Conservation (phyloP, 2,797 vertebrate genomes). For the Carcharodon carcharias region DNA sequence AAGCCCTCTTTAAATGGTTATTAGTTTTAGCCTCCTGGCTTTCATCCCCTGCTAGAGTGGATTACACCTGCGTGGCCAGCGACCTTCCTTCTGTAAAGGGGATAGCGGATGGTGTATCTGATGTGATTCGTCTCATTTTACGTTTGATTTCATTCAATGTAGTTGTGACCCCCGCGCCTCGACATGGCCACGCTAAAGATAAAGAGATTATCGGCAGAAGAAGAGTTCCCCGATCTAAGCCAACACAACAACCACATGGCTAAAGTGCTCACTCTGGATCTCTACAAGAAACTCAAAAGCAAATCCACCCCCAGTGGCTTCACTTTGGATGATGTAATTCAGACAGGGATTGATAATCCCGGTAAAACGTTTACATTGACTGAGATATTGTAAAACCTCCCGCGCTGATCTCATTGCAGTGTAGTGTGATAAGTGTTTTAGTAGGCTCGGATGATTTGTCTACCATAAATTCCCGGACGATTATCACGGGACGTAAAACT, state of each 20-base stretch:
- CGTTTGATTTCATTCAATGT: slow-evolving; percentile 57
- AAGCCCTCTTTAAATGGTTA: background rate
- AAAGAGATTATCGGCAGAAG: slow-evolving; percentile 58
- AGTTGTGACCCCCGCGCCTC: slow-evolving; percentile 40
- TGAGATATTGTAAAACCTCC: background rate
- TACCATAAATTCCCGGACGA: background rate
- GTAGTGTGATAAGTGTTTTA: background rate
- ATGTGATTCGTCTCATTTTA: slow-evolving; percentile 51
- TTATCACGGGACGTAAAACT: background rate
- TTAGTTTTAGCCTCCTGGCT: background rate
- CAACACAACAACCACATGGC: slow-evolving; percentile 70
- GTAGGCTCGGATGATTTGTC: background rate
- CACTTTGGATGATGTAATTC: slow-evolving; percentile 72
- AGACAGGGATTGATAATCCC: slow-evolving; percentile 75
- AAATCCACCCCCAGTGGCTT: slow-evolving; percentile 59
- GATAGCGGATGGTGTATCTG: slow-evolving; percentile 47
- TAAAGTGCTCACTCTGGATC: slow-evolving; percentile 66
- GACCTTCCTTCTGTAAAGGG: slow-evolving; percentile 51
- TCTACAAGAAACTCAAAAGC: slow-evolving; percentile 59
- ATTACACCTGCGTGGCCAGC: background rate
- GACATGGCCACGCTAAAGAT: slow-evolving; percentile 57
- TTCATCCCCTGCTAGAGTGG: background rate
- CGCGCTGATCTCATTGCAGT: background rate
- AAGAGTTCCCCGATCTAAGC: slow-evolving; percentile 66
- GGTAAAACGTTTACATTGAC: slow-evolving; percentile 55